A percentile compares a stretch with the other conserved stretches of the same genome.
Conservation (phyloP, 2,797 vertebrate genomes). For the Myotis findleyi region DNA sequence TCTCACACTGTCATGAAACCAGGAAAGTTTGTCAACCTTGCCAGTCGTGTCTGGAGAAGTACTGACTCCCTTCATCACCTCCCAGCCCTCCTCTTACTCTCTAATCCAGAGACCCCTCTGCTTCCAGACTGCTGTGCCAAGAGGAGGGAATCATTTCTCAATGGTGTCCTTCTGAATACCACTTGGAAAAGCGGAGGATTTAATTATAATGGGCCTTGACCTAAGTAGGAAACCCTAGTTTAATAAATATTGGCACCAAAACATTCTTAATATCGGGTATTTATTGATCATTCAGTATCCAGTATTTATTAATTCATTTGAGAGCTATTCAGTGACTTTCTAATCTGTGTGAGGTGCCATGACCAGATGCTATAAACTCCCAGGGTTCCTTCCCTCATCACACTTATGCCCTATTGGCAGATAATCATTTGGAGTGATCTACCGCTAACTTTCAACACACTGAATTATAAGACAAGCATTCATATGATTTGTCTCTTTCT, state of each 20-base stretch:
- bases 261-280: background rate
- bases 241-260: background rate
- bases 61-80: accelerated
- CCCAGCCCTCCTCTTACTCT: background rate
- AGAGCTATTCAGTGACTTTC: background rate
- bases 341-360: background rate
- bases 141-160: accelerated
- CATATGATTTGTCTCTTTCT: background rate
- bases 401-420: background rate
- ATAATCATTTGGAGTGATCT: background rate
- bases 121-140: background rate
- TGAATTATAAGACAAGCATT: background rate
- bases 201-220: background rate
- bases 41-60: background rate
- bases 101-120: background rate
- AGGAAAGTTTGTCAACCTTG: background rate
- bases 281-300: background rate
- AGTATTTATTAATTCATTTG: background rate
- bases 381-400: background rate
- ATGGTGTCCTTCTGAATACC: accelerated
- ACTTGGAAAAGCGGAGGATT: background rate
- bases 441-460: background rate
- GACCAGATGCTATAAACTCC: background rate
- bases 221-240: background rate
- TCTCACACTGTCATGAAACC: background rate